Percentiles rank a stretch among this genome's conserved stretches.
Conservation (phyloP, 2,888 invertebrate genomes). For the Temnothorax rugatulus region DNA sequence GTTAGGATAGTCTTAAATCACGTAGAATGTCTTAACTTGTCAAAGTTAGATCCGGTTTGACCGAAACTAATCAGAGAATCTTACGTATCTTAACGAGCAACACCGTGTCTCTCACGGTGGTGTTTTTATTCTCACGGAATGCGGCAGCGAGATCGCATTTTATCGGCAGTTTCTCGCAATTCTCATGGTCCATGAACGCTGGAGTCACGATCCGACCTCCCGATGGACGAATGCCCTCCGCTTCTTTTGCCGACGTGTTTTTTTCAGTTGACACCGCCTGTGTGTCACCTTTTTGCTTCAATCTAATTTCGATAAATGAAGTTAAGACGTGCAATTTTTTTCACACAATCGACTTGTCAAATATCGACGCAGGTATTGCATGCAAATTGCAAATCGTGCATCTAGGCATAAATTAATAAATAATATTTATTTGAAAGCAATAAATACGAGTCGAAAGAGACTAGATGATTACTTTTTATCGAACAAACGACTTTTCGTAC, state of each 20-base stretch:
- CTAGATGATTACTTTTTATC: background rate
- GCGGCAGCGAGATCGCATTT: constrained; percentile 58
- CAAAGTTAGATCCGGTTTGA: background rate
- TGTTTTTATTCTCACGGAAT: constrained; percentile 65
- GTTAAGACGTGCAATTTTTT: background rate
- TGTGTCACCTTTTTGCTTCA: background rate
- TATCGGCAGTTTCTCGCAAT: constrained; percentile 56
- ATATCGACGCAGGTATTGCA: background rate
- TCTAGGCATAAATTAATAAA: background rate
- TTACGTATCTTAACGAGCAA: constrained; percentile 13
- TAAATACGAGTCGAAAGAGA: background rate
- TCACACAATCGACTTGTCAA: background rate
- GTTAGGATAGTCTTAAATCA: background rate
- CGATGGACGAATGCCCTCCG: background rate
- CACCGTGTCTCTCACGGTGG: background rate
- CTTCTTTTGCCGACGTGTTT: background rate
- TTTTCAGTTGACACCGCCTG: background rate
- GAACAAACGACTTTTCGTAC: background rate
- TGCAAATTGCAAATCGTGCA: background rate
- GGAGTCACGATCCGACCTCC: constrained; percentile 67
- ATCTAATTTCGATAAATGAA: background rate
- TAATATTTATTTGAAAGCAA: background rate
- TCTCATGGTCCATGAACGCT: constrained; percentile 49
- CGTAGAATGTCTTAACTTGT: background rate
- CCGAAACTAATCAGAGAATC: background rate